phyloP scores from a whole-genome alignment of 37 sponge, comb jelly and placozoan genomes.

The Diacarnus erythraeanus region DNA sequence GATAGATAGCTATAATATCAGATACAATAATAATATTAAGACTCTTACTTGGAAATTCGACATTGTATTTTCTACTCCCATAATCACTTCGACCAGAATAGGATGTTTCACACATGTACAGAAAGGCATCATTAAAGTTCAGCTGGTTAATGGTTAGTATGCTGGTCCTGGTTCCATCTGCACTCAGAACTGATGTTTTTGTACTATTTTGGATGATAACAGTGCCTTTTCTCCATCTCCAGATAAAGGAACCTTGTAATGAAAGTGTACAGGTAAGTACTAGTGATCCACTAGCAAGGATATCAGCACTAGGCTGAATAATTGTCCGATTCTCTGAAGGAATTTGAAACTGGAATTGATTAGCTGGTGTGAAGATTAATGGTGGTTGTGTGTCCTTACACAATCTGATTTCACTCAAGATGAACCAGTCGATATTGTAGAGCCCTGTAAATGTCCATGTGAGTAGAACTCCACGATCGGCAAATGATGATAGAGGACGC shows the following conservation, averaged over 20 bases:
- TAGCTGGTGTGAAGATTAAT: not conserved
- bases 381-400: slow-evolving; percentile 12
- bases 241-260: slow-evolving; percentile 11
- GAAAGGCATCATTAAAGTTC: not conserved
- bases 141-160: not conserved
- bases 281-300: slow-evolving; percentile 9
- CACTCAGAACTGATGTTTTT: not conserved
- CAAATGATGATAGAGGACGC: not conserved
- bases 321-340: not conserved
- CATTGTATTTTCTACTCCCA: not conserved
- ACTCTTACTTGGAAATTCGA: not conserved
- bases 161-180: not conserved
- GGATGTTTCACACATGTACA: not conserved
- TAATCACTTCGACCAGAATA: not conserved
- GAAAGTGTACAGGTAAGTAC: slow-evolving; percentile 33
- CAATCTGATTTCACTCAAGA: slow-evolving; percentile 38
- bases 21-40: not conserved
- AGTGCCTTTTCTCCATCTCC: slow-evolving; percentile 26
- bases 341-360: not conserved
- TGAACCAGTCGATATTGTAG: slow-evolving; percentile 26
- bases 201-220: not conserved
- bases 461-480: not conserved
- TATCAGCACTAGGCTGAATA: slow-evolving; percentile 1
- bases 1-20: not conserved
- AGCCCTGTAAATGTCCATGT: slow-evolving; percentile 11